These are phyloP conservation scores for Heliconius melpomene DNA, from an alignment of 1,140 invertebrate genomes.

Conservation along the genomic window DNA sequence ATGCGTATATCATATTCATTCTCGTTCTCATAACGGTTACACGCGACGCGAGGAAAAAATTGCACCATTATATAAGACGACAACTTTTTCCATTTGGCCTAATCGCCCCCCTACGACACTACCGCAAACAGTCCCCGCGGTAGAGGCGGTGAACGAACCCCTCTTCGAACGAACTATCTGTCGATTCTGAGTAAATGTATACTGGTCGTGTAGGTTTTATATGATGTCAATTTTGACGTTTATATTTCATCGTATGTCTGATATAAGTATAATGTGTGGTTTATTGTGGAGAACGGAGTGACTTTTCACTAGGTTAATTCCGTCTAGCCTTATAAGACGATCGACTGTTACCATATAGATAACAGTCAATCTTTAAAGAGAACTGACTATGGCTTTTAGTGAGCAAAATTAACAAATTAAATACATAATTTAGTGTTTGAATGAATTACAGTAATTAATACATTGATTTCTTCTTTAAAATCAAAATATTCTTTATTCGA, in stretches of 20 bases:
- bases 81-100: slow-evolving; percentile 62
- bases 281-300: neutral
- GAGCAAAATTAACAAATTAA: no score
- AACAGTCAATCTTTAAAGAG: no score
- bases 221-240: no score
- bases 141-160: slow-evolving; percentile 31
- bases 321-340: no score
- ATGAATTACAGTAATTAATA: no score
- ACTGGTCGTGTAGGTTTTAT: neutral
- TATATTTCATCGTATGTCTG: neutral
- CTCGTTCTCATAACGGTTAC: slow-evolving; percentile 19
- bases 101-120: slow-evolving; percentile 49
- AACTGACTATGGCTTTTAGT: no score
- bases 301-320: neutral
- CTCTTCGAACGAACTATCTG: slow-evolving; percentile 5
- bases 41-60: slow-evolving; percentile 44
- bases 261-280: neutral
- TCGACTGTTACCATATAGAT: no score
- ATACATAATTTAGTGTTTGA: no score
- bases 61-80: slow-evolving; percentile 49
- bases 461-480: no score
- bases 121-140: slow-evolving; percentile 47
- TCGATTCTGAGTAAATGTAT: neutral
- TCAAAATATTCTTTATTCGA: no score
- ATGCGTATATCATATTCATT: neutral